Percentiles rank a stretch among this genome's conserved stretches.
These are phyloP conservation scores for Semnornis frantzii DNA, from an alignment of 2,113 vertebrate species.

Conservation along the genomic window DNA sequence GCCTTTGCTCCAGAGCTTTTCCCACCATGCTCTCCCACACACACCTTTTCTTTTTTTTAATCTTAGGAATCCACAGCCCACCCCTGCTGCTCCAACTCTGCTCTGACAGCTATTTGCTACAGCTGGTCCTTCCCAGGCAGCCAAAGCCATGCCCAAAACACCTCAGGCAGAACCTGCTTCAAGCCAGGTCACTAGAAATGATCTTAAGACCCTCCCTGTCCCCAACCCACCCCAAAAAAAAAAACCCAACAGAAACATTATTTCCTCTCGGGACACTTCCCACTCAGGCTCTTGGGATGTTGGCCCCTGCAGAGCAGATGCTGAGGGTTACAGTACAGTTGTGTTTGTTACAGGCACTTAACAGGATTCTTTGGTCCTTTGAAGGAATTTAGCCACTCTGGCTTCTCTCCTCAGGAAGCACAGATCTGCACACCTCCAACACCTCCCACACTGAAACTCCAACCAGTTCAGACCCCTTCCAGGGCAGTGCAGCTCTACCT, in stretches of 20 bases:
- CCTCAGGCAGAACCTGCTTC: background rate
- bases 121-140: conserved; percentile 8
- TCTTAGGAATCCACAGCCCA: background rate
- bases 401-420: conserved; percentile 64
- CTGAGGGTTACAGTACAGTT: conserved; percentile 68
- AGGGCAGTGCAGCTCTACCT: conserved; percentile 72
- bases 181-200: conserved; percentile 37
- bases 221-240: background rate
- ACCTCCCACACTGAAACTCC: conserved; percentile 12
- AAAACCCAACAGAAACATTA: background rate
- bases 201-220: background rate
- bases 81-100: background rate
- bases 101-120: background rate
- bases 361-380: conserved; percentile 75
- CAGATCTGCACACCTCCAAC: conserved; percentile 63
- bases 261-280: conserved; percentile 15
- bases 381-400: conserved; percentile 68
- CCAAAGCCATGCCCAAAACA: background rate
- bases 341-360: conserved; percentile 76
- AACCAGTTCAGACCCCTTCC: background rate
- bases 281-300: conserved; percentile 40
- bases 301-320: conserved; percentile 15
- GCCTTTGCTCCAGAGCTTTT: conserved; percentile 2
- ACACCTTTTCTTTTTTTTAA: background rate
- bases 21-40: background rate